Evolutionary conservation across 2,888 invertebrate species (phyloP).

Genomic region (Drosophila incognita): DNA sequence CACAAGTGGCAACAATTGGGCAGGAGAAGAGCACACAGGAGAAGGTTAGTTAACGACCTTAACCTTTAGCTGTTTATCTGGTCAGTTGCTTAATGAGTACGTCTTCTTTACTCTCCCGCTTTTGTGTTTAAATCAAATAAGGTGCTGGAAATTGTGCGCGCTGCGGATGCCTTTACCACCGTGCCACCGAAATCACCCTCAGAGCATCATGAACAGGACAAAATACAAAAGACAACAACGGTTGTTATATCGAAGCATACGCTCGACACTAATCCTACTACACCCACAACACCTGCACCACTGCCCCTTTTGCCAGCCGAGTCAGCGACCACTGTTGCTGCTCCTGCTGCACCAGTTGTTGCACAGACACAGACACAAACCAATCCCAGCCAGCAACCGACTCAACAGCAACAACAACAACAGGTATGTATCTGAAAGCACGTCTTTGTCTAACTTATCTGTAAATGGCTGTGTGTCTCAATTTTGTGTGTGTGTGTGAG

Average conservation of each 20-base stretch:
- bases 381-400: constrained; percentile 20
- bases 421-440: constrained; percentile 77
- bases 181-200: constrained; percentile 91
- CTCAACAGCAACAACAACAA: constrained; percentile 49
- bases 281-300: constrained; percentile 76
- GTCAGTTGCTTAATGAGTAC: constrained; percentile 3
- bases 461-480: constrained; percentile 38
- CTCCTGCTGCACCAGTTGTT: constrained; percentile 36
- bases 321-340: constrained; percentile 48
- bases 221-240: constrained; percentile 93
- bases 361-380: constrained; percentile 52
- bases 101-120: background rate
- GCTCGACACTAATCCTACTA: constrained; percentile 87
- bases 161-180: constrained; percentile 87
- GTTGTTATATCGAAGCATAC: constrained; percentile 98
- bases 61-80: constrained; percentile 15
- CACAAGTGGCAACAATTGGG: constrained; percentile 86
- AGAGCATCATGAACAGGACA: constrained; percentile 86
- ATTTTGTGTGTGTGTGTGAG: constrained; percentile 4
- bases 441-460: constrained; percentile 52
- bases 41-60: constrained; percentile 86
- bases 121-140: constrained; percentile 78
- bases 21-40: constrained; percentile 93
- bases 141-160: constrained; percentile 95
- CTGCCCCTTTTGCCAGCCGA: constrained; percentile 35